Percentiles rank a stretch among this genome's conserved stretches.
phyloP scores from a whole-genome alignment of 2,797 vertebrate species.

The Carduelis carduelis region DNA sequence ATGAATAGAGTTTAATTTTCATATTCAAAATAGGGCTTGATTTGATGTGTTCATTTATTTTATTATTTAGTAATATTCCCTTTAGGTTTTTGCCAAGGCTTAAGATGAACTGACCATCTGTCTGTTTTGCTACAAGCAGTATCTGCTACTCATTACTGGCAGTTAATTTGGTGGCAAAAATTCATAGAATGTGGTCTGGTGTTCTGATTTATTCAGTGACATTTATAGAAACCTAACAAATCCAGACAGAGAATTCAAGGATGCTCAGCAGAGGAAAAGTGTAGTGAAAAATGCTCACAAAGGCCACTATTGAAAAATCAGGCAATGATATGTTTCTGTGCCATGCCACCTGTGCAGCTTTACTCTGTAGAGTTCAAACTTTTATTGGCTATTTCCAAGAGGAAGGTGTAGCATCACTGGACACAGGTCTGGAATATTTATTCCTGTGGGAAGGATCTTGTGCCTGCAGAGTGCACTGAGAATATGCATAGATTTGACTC shows the following conservation, averaged over 20 bases:
- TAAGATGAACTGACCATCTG: slow-evolving; percentile 44
- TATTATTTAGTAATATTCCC: slow-evolving; percentile 1
- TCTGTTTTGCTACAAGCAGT: slow-evolving; percentile 1
- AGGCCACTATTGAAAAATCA: background rate
- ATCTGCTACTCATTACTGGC: background rate
- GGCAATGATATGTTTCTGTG: background rate
- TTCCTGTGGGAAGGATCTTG: background rate
- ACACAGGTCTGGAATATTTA: background rate
- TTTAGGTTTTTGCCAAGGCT: background rate
- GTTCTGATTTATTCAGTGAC: slow-evolving; percentile 1
- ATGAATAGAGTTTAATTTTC: background rate
- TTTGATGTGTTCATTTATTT: slow-evolving; percentile 12
- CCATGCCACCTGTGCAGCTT: background rate
- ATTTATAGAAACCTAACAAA: background rate
- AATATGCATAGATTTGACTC: background rate
- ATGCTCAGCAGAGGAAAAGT: background rate
- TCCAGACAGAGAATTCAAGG: background rate
- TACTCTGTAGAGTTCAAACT: background rate
- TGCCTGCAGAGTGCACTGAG: background rate
- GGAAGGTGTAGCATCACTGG: background rate
- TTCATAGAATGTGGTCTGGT: background rate
- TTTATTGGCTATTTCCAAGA: background rate
- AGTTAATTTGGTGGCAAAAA: slow-evolving; percentile 29
- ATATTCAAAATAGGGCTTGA: background rate
- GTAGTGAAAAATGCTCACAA: background rate